phyloP scores from a whole-genome alignment of 2,113 vertebrate species.

The Mus musculus region GRCm39 chr5:146350001-146350500 shows the following conservation, averaged over 20 bases:
- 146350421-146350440: background rate
- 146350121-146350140: background rate
- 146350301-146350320: slow-evolving; percentile 44
- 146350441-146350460: background rate
- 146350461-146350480: background rate
- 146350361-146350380: slow-evolving; percentile 16
- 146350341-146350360: slow-evolving; percentile 34
- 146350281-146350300: slow-evolving; percentile 8
- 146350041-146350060: background rate
- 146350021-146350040: background rate
- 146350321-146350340: slow-evolving; percentile 46
- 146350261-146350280: background rate
- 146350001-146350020: background rate
- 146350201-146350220: background rate
- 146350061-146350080: background rate
- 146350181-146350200: background rate
- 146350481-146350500: background rate
- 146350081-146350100: background rate
- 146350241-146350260: background rate
- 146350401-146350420: slow-evolving; percentile 4
- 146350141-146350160: background rate
- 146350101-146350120: background rate
- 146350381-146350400: background rate
- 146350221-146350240: background rate
- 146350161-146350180: background rate